These are phyloP conservation scores for Isichthys henryi DNA, from an alignment of 2,113 vertebrate genomes.

Conservation along the genomic window DNA sequence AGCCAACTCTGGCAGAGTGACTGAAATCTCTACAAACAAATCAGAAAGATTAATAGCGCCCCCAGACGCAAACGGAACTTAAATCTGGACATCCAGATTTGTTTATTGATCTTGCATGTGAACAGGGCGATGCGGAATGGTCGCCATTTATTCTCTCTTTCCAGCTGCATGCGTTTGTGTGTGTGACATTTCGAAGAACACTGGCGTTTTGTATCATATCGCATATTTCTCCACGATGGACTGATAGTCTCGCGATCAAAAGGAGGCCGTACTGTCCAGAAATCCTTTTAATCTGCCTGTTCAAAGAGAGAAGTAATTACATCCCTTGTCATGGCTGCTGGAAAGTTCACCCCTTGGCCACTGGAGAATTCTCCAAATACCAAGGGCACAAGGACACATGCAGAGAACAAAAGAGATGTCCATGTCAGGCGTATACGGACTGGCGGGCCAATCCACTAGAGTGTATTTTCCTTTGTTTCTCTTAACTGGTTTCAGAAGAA, in stretches of 20 bases:
- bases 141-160: background rate
- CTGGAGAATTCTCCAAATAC: constrained; percentile 28
- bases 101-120: background rate
- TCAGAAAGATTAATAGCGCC: constrained; percentile 1
- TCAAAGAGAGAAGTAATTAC: constrained; percentile 45
- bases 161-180: background rate
- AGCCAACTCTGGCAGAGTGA: background rate
- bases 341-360: constrained; percentile 36
- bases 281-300: constrained; percentile 28
- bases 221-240: constrained; percentile 32
- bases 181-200: constrained; percentile 2
- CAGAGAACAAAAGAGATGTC: constrained; percentile 17
- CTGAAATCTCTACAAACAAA: background rate
- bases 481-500: constrained; percentile 35
- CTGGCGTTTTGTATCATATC: background rate
- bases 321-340: constrained; percentile 38
- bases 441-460: background rate
- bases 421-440: background rate
- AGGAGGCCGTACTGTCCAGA: constrained; percentile 38
- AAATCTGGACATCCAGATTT: background rate
- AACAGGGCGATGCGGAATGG: background rate
- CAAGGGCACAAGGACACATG: constrained; percentile 41
- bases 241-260: constrained; percentile 39
- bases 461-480: constrained; percentile 17
- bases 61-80: background rate